phyloP scores from a whole-genome alignment of 2,113 vertebrate genomes.

The Tenebrosternarchus preto region DNA sequence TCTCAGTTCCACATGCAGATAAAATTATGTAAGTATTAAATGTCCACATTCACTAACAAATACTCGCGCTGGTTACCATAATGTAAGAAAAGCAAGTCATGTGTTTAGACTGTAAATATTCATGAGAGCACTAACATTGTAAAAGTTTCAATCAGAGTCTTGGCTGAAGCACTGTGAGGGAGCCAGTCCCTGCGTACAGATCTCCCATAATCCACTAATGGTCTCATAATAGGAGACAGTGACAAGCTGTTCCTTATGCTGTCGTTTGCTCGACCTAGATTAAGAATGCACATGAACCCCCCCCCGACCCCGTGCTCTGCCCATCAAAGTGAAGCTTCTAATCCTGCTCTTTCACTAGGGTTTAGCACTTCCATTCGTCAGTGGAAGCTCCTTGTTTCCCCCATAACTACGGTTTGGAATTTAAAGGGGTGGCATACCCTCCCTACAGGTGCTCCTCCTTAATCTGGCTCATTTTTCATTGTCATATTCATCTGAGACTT shows the following conservation, averaged over 20 bases:
- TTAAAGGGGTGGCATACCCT: constrained; percentile 54
- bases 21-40: too few species aligned
- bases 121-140: too few species aligned
- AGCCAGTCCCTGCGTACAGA: background rate
- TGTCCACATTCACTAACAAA: too few species aligned
- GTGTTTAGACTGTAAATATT: too few species aligned
- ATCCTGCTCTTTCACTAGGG: constrained; percentile 75
- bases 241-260: background rate
- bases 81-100: too few species aligned
- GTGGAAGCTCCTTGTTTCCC: constrained; percentile 53
- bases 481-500: constrained; percentile 13
- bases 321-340: constrained; percentile 58
- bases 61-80: too few species aligned
- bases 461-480: constrained; percentile 24
- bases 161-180: too few species aligned
- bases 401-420: constrained; percentile 57
- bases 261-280: background rate
- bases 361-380: constrained; percentile 77
- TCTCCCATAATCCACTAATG: background rate
- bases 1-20: too few species aligned
- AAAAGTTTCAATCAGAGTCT: too few species aligned
- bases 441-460: background rate
- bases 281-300: background rate
- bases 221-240: background rate
- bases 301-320: background rate